phyloP scores from a whole-genome alignment of 2,888 invertebrate species.

The Gasteruption jaculator region DNA sequence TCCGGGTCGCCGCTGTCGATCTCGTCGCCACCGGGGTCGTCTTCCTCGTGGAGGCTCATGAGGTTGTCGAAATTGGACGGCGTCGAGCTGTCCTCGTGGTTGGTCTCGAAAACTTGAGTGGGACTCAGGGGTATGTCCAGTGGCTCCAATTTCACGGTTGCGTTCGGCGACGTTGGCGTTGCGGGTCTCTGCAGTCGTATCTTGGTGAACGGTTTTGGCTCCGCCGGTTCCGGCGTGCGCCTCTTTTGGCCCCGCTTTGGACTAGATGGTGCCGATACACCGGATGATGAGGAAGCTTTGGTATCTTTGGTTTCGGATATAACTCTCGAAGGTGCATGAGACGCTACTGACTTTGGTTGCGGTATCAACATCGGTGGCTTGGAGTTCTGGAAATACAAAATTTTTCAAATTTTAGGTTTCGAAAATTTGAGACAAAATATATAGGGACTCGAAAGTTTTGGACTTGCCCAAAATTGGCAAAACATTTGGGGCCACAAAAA shows the following conservation, averaged over 20 bases:
- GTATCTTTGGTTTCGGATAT: slow-evolving; percentile 38
- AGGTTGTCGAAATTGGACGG: slow-evolving; percentile 38
- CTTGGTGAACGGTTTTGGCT: slow-evolving; percentile 40
- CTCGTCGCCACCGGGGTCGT: slow-evolving; percentile 43
- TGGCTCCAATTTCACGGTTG: slow-evolving; percentile 43
- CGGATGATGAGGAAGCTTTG: slow-evolving; percentile 29
- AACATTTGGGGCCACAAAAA: not conserved
- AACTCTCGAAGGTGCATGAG: slow-evolving; percentile 29
- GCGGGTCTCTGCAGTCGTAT: slow-evolving; percentile 42
- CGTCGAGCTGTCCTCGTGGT: slow-evolving; percentile 36
- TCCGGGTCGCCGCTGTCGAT: slow-evolving; percentile 30
- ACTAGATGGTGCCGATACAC: slow-evolving; percentile 30
- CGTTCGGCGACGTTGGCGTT: slow-evolving; percentile 34
- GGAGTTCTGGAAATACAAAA: slow-evolving; percentile 33
- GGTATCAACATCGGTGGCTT: slow-evolving; percentile 42
- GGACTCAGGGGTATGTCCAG: slow-evolving; percentile 45
- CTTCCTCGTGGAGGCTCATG: slow-evolving; percentile 42
- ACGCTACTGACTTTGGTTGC: slow-evolving; percentile 34
- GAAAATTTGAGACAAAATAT: not conserved
- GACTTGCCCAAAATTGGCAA: not conserved
- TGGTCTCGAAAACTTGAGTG: slow-evolving; percentile 39
- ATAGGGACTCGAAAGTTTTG: slow-evolving; percentile 15
- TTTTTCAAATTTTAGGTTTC: not conserved
- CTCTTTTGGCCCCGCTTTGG: slow-evolving; percentile 45
- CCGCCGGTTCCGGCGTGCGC: slow-evolving; percentile 32